Conservation (phyloP, 2,113 vertebrate genomes). For the Diadophis punctatus region DNA sequence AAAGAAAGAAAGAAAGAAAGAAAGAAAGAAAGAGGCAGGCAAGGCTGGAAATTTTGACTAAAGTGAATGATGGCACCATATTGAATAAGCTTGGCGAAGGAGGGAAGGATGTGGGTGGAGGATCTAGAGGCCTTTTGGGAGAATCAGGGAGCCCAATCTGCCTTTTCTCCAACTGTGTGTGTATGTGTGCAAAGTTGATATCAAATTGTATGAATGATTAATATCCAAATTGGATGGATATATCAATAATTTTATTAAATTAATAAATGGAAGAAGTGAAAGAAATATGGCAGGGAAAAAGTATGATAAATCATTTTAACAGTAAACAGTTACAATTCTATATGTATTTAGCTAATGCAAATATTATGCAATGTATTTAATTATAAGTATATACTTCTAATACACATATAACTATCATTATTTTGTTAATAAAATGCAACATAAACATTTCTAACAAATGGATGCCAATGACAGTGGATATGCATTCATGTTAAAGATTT, state of each 20-base stretch:
- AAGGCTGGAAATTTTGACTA: background rate
- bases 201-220: background rate
- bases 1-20: no score
- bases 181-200: background rate
- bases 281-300: background rate
- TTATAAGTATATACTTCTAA: background rate
- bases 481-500: background rate
- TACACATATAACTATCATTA: background rate
- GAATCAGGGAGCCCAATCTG: background rate
- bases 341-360: background rate
- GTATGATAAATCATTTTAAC: background rate
- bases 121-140: background rate
- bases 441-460: background rate
- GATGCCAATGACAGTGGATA: slow-evolving; percentile 18
- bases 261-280: background rate
- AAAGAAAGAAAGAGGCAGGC: background rate
- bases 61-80: background rate
- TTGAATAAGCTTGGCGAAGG: background rate
- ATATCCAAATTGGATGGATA: background rate
- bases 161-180: background rate
- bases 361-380: background rate
- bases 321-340: background rate
- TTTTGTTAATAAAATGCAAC: slow-evolving; percentile 2
- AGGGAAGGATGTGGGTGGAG: background rate
- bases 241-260: background rate